Conservation (phyloP, 2,113 vertebrate species). For the Eulemur rufifrons region DNA sequence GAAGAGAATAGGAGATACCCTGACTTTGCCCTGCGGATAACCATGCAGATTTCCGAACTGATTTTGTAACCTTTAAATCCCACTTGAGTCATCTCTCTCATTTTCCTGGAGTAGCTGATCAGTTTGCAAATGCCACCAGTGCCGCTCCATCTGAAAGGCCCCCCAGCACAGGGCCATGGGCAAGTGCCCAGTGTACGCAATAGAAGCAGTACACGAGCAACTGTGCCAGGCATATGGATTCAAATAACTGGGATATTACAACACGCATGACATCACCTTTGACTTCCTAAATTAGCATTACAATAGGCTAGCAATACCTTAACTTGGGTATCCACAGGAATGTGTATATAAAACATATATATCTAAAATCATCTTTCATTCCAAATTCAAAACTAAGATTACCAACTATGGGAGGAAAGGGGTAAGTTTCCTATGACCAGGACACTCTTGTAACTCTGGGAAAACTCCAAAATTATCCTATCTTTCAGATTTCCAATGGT, state of each 20-base stretch:
- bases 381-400: neutral
- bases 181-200: neutral
- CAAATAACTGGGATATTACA: neutral
- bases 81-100: neutral
- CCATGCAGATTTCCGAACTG: neutral
- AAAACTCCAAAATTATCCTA: neutral
- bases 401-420: neutral
- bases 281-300: neutral
- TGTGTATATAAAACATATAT: neutral
- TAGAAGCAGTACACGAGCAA: neutral
- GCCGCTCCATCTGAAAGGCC: neutral
- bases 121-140: neutral
- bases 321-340: neutral
- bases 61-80: neutral
- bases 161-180: neutral
- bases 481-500: neutral
- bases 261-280: neutral
- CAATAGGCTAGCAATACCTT: neutral
- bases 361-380: neutral
- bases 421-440: neutral
- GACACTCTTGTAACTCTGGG: neutral
- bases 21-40: neutral
- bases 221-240: neutral
- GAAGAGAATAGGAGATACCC: neutral
- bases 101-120: neutral